Conservation (phyloP, 2,888 invertebrate species). For the Xiphydria camelus region DNA sequence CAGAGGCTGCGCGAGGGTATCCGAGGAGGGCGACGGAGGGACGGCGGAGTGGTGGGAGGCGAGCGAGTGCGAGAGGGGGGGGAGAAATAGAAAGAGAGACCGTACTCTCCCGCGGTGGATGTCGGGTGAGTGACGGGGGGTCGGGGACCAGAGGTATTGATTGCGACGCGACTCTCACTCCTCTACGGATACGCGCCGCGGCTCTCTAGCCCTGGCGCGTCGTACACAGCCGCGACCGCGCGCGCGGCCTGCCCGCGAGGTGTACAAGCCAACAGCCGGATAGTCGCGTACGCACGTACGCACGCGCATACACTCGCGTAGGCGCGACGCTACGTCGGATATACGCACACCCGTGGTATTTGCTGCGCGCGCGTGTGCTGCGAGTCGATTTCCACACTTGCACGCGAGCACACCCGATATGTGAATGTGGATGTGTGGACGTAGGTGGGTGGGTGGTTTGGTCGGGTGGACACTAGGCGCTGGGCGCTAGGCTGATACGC, state of each 20-base stretch:
- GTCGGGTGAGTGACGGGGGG: constrained; percentile 52
- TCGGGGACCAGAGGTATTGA: constrained; percentile 51
- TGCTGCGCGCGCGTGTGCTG: too few species aligned
- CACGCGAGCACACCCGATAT: too few species aligned
- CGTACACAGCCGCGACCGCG: constrained; percentile 15
- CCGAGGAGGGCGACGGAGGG: constrained; percentile 22
- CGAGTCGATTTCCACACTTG: too few species aligned
- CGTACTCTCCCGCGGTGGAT: constrained; percentile 31
- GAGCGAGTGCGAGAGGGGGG: constrained; percentile 6
- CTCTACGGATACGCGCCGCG: constrained; percentile 18
- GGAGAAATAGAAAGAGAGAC: constrained; percentile 6
- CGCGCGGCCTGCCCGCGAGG: constrained; percentile 11
- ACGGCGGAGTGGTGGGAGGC: constrained; percentile 23
- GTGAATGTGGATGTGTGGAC: too few species aligned
- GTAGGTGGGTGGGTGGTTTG: constrained; percentile 2
- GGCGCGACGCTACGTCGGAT: constrained; percentile 13
- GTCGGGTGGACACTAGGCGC: constrained; percentile 1
- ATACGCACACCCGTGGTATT: too few species aligned
- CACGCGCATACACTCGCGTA: constrained; percentile 13
- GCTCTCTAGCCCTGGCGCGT: constrained; percentile 31
- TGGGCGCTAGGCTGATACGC: not conserved
- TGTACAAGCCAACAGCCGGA: too few species aligned
- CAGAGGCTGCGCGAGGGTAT: constrained; percentile 17
- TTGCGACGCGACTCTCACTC: constrained; percentile 40
- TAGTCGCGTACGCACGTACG: constrained; percentile 5